These are phyloP conservation scores for Periophthalmodon schlosseri DNA, from an alignment of 2,113 vertebrate genomes.

Conservation along the genomic window DNA sequence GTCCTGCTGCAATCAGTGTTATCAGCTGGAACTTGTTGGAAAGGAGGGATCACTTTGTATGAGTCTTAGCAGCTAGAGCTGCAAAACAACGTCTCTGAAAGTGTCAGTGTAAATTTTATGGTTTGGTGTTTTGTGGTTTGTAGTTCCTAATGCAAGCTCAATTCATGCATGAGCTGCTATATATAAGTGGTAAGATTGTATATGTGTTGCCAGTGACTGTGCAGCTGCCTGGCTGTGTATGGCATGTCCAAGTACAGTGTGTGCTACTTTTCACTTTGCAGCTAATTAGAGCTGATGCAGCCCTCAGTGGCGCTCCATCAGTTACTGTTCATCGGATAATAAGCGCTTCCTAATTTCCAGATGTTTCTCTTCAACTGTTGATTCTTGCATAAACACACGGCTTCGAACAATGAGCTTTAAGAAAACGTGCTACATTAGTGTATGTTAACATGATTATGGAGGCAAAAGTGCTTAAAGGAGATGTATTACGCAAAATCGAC, in stretches of 20 bases:
- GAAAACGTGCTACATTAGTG: not conserved
- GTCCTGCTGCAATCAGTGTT: not conserved
- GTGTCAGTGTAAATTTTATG: too few species aligned
- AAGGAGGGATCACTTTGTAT: not conserved
- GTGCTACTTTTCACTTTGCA: slow-evolving; percentile 12
- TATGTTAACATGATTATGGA: slow-evolving; percentile 7
- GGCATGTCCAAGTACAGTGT: not conserved
- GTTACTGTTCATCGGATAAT: slow-evolving; percentile 3
- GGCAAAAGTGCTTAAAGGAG: not conserved
- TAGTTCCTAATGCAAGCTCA: not conserved
- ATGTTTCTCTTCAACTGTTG: slow-evolving; percentile 1
- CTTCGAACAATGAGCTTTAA: not conserved
- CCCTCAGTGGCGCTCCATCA: not conserved
- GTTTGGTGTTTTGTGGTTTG: not conserved
- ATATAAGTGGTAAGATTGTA: not conserved
- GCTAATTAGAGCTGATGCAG: slow-evolving; percentile 13
- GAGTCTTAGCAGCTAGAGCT: not conserved
- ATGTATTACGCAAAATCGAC: not conserved
- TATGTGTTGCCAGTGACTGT: not conserved
- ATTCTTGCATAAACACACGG: not conserved
- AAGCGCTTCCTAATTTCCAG: slow-evolving; percentile 1
- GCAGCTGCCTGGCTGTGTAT: slow-evolving; percentile 1
- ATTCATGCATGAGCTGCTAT: not conserved
- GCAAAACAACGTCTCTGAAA: not conserved
- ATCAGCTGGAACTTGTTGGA: too few species aligned